phyloP scores from a whole-genome alignment of 1,140 invertebrate species.

The Oppia nitens region DNA sequence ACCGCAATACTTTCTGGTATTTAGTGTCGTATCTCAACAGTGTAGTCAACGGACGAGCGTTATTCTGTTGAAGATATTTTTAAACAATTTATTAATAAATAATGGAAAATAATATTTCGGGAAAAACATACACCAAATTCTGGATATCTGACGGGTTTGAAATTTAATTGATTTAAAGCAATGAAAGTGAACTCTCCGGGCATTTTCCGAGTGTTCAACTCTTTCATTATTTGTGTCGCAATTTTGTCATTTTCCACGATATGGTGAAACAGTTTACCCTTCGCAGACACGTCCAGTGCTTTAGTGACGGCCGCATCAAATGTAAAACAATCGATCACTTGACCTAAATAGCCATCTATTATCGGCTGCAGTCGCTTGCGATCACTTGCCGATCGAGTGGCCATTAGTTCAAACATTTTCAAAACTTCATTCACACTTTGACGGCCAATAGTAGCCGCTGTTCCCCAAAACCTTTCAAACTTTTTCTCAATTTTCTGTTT shows the following conservation, averaged over 20 bases:
- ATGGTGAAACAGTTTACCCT: slow-evolving; percentile 89
- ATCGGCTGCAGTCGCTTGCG: not conserved
- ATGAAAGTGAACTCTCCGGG: slow-evolving; percentile 98
- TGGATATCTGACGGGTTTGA: slow-evolving; percentile 75
- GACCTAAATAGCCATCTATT: slow-evolving; percentile 5
- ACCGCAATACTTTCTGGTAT: slow-evolving; percentile 80
- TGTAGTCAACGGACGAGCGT: slow-evolving; percentile 94
- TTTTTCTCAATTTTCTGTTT: slow-evolving; percentile 84
- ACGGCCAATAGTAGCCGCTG: slow-evolving; percentile 83
- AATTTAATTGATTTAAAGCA: slow-evolving; percentile 85
- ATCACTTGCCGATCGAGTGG: not conserved
- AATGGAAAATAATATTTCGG: not conserved
- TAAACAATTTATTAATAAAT: not conserved
- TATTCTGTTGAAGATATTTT: slow-evolving; percentile 35
- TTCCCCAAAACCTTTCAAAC: slow-evolving; percentile 84
- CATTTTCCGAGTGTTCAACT: slow-evolving; percentile 85
- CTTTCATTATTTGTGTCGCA: slow-evolving; percentile 89
- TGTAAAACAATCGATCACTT: slow-evolving; percentile 46
- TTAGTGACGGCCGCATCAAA: slow-evolving; percentile 94
- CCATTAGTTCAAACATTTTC: slow-evolving; percentile 63
- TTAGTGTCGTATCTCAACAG: slow-evolving; percentile 76
- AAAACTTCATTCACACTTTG: slow-evolving; percentile 90
- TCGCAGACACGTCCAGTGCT: slow-evolving; percentile 94
- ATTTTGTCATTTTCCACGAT: slow-evolving; percentile 94
- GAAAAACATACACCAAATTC: slow-evolving; percentile 50